Percentiles rank a stretch among this genome's conserved stretches.
Evolutionary conservation across 1,140 invertebrate species (phyloP).

Genomic region (Caenorhabditis briggsae): DNA sequence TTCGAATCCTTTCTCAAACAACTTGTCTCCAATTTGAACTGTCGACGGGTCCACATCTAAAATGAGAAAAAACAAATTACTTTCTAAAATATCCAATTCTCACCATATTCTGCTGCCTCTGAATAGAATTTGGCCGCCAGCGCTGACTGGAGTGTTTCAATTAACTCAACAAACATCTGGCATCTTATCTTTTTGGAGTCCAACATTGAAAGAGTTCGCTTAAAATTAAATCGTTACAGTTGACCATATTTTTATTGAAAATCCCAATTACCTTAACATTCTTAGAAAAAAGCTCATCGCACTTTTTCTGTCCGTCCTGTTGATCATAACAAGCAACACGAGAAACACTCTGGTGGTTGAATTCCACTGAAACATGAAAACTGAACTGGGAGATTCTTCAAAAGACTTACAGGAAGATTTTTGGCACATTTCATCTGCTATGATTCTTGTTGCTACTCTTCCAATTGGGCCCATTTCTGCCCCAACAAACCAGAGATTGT

Average conservation of each 20-base stretch:
- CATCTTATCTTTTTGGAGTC: background rate
- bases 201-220: background rate
- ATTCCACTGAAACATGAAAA: background rate
- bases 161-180: background rate
- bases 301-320: background rate
- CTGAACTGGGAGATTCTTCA: too few species aligned
- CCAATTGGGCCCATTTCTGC: background rate
- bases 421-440: background rate
- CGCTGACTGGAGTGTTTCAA: background rate
- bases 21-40: too few species aligned
- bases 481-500: background rate
- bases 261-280: background rate
- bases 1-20: too few species aligned
- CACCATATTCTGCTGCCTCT: background rate
- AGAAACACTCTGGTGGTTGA: background rate
- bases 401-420: conserved; percentile 18
- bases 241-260: background rate
- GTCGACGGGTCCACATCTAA: background rate
- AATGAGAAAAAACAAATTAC: background rate
- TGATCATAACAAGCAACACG: conserved; percentile 10
- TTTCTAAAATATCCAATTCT: background rate
- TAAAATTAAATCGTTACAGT: background rate
- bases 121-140: background rate
- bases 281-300: background rate
- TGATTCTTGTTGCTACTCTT: background rate